Base-by-base conservation (phyloP, 2,888 invertebrate species). In the Plusia festucae region DNA sequence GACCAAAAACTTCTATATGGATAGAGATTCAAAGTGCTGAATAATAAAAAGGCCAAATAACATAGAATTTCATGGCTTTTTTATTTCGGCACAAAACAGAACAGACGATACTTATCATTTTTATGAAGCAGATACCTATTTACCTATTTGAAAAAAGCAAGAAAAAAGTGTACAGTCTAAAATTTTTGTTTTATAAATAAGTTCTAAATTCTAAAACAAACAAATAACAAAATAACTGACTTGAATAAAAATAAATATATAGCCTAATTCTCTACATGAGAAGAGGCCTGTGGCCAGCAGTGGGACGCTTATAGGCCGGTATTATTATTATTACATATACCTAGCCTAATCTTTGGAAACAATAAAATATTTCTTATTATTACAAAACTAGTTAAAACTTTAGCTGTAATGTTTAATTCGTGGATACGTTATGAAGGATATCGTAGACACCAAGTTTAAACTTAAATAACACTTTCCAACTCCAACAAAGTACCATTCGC, bases 391-490 rank as follows among this genome's bases (percentile, higher is more conserved):
- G 76, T 85, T 83, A 60, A 73, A 76, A 82, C 76, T 71, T 40
- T 69, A 62, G 73, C 82, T 40, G 7, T 6, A 40, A 40, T n/a
- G 13, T 40, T 40, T 40, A 40, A 85, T 85, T 82, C 85, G 78
- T 89, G 87, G 85, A 84, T 77, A 84, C 85, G 82, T 79, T 79
- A 88, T 88, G 85, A 49, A 49, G 18, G 11, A 20, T 49, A 49
- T 81, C 78, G 79, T 77, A 77, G 82, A 81, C 78, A 82, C 83
- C 76, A 74, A 85, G 83, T 87, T 81, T 76, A 85, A 91, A 92
- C 84, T 91, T 90, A 88, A 90, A 90, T 90, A 90, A 85, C 85
- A 79, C 84, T 84, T 82, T 70, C 72, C 65, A 86, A 88, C 84
- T 79, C 80, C 75, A 82, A 73, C 73, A 78, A 73, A 68, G 22